These are phyloP conservation scores for Acleris cristana DNA, from an alignment of 2,888 invertebrate genomes.

Conservation along the genomic window DNA sequence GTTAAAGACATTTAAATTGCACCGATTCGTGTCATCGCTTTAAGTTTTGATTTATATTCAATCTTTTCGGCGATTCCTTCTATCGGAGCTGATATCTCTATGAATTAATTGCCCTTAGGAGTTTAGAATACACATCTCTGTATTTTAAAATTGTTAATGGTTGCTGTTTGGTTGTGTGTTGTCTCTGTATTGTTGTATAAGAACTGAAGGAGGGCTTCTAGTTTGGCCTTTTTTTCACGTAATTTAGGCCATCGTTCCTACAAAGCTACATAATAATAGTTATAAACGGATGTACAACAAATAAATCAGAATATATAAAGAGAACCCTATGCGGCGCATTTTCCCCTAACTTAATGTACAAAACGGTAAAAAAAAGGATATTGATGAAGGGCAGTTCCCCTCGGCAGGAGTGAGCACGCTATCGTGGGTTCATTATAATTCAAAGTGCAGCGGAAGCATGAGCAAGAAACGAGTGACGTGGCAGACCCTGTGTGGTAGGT, in stretches of 20 bases:
- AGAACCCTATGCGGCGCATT: conserved; percentile 13
- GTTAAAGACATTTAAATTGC: too few relatives aligned
- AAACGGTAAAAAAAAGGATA: conserved; percentile 23
- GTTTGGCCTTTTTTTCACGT: too few relatives aligned
- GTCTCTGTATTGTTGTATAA: too few relatives aligned
- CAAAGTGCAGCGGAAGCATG: conserved; percentile 1
- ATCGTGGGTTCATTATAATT: conserved; percentile 23
- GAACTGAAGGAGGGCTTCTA: too few relatives aligned
- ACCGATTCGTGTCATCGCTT: too few relatives aligned
- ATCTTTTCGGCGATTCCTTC: too few relatives aligned
- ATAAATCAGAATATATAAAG: conserved; percentile 20
- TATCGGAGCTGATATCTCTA: too few relatives aligned
- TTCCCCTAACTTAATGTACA: conserved; percentile 19
- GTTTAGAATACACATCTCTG: too few relatives aligned
- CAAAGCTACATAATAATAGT: not conserved
- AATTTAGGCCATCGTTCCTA: not conserved
- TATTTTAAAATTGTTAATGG: too few relatives aligned
- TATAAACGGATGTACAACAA: conserved; percentile 8
- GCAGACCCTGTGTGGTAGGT: not conserved
- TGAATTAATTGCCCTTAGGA: too few relatives aligned
- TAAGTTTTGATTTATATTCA: too few relatives aligned
- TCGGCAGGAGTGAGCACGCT: conserved; percentile 18
- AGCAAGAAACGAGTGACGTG: conserved; percentile 21
- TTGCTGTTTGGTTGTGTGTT: too few relatives aligned
- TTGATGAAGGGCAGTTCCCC: conserved; percentile 25